These are phyloP conservation scores for Drosophila willistoni DNA, from an alignment of 1,140 invertebrate genomes.

Conservation along the genomic window DNA sequence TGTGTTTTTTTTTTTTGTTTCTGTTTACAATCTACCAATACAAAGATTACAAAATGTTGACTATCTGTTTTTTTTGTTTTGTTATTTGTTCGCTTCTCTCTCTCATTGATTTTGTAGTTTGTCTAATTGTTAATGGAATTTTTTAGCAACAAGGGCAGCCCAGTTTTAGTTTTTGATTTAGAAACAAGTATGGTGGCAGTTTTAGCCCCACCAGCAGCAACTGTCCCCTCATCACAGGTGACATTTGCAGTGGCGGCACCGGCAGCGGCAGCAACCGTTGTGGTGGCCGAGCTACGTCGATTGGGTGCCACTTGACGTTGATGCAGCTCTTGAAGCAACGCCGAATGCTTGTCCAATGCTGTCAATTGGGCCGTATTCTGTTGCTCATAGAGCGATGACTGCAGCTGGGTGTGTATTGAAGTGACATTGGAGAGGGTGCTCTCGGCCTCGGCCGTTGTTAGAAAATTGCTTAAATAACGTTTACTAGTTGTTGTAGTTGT, in stretches of 20 bases:
- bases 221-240: constrained; percentile 16
- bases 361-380: constrained; percentile 64
- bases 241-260: constrained; percentile 21
- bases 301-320: constrained; percentile 62
- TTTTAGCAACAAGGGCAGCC: constrained; percentile 82
- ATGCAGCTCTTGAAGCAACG: constrained; percentile 73
- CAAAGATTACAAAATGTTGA: constrained; percentile 74
- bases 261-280: constrained; percentile 47
- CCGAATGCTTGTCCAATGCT: constrained; percentile 75
- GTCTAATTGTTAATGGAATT: constrained; percentile 83
- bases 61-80: constrained; percentile 26
- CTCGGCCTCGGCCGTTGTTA: constrained; percentile 71
- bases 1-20: constrained; percentile 20
- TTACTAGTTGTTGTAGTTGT: constrained; percentile 67
- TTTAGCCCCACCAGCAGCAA: constrained; percentile 61
- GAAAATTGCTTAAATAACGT: constrained; percentile 79
- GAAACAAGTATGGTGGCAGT: constrained; percentile 83
- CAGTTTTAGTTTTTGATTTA: constrained; percentile 83
- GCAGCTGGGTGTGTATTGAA: constrained; percentile 80
- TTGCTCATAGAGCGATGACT: constrained; percentile 79
- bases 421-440: constrained; percentile 82
- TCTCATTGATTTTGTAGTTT: constrained; percentile 17
- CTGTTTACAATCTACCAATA: constrained; percentile 76
- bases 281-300: constrained; percentile 34
- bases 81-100: neutral